Evolutionary conservation across 2,888 invertebrate species (phyloP).

Genomic region (Rhagonycha fulva): DNA sequence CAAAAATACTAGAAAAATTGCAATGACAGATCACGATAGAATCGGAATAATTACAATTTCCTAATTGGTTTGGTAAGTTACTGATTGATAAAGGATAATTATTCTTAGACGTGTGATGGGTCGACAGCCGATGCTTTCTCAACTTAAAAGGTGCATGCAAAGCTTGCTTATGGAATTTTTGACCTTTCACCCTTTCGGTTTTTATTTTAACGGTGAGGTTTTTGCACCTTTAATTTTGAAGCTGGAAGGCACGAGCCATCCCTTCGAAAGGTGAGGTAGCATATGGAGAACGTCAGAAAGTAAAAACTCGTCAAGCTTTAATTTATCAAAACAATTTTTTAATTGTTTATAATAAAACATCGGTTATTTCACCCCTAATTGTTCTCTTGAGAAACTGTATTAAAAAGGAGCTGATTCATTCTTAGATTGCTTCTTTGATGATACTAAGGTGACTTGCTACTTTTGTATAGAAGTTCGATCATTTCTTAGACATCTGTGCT

Average conservation of each 20-base stretch:
- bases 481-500: conserved; percentile 36
- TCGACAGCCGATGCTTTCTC: conserved; percentile 21
- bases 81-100: conserved; percentile 30
- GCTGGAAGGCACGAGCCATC: not conserved
- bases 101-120: conserved; percentile 25
- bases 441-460: conserved; percentile 37
- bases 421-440: conserved; percentile 40
- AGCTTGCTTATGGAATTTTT: conserved; percentile 14
- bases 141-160: conserved; percentile 22
- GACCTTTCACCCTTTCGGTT: conserved; percentile 13
- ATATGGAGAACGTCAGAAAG: conserved; percentile 8
- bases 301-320: conserved; percentile 10
- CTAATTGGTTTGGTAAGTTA: conserved; percentile 17
- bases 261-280: not conserved
- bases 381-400: conserved; percentile 28
- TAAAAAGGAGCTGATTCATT: conserved; percentile 37
- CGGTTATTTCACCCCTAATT: conserved; percentile 14
- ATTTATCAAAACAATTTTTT: conserved; percentile 10
- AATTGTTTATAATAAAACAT: not conserved
- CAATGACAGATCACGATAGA: not conserved
- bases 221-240: not conserved
- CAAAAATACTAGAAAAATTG: not conserved
- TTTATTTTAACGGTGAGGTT: not conserved
- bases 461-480: conserved; percentile 28
- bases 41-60: conserved; percentile 4